Percentiles rank a stretch among this genome's conserved stretches.
Conservation (phyloP, 37 sponge, comb jelly and placozoan genomes). For the Corticium candelabrum region DNA sequence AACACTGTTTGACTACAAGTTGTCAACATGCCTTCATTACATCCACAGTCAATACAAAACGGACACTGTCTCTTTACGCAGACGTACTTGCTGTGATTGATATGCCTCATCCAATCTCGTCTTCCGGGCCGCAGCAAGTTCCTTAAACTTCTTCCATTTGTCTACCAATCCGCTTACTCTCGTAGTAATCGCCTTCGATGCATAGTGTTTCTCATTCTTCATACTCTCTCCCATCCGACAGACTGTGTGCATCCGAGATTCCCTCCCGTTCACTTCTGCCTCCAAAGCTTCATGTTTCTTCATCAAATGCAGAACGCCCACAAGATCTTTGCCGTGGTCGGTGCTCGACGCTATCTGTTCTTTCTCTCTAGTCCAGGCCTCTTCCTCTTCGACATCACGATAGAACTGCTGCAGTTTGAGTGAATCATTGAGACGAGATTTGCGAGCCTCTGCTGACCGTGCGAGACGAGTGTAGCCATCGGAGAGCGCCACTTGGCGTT, state of each 20-base stretch:
- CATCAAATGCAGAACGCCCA: slow-evolving; percentile 33
- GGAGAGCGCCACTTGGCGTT: slow-evolving; percentile 25
- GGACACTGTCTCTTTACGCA: too few species aligned
- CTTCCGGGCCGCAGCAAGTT: slow-evolving; percentile 49
- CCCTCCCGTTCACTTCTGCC: slow-evolving; percentile 50
- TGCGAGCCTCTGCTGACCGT: background rate
- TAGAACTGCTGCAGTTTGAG: slow-evolving; percentile 78
- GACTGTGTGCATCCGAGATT: slow-evolving; percentile 19
- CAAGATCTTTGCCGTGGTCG: slow-evolving; percentile 66
- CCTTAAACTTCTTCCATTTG: slow-evolving; percentile 78
- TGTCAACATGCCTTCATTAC: too few species aligned
- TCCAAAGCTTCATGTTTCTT: slow-evolving; percentile 52
- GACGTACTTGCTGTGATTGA: slow-evolving; percentile 71
- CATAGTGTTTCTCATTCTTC: slow-evolving; percentile 71
- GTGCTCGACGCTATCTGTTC: slow-evolving; percentile 56
- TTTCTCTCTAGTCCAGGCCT: slow-evolving; percentile 86
- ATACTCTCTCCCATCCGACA: slow-evolving; percentile 51
- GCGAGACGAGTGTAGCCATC: background rate
- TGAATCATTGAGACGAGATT: background rate
- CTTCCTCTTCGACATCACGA: slow-evolving; percentile 83
- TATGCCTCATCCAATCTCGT: slow-evolving; percentile 65
- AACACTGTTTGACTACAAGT: too few species aligned
- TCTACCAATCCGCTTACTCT: slow-evolving; percentile 52
- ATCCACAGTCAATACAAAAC: too few species aligned
- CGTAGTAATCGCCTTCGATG: slow-evolving; percentile 62